These are phyloP conservation scores for Macaria liturata DNA, from an alignment of 2,888 invertebrate species.

Conservation along the genomic window DNA sequence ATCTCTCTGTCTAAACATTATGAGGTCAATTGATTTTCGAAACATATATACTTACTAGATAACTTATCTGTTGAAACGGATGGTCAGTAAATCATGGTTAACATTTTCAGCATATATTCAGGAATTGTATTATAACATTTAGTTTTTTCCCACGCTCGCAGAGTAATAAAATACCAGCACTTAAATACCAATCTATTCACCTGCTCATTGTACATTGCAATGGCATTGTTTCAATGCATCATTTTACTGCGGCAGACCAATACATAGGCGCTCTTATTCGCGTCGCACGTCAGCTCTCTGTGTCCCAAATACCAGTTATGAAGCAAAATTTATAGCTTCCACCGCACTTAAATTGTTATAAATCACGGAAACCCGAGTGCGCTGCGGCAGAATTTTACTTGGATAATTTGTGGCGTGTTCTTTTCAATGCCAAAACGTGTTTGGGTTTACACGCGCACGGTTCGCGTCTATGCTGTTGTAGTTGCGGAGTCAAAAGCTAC, in stretches of 20 bases:
- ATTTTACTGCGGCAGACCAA: slow-evolving; percentile 38
- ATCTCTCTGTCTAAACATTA: slow-evolving; percentile 9
- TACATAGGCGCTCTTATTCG: neutral
- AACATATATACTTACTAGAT: neutral
- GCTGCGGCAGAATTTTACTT: slow-evolving; percentile 35
- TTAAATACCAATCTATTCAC: no score
- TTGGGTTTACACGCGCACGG: slow-evolving; percentile 25
- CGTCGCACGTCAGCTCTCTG: slow-evolving; percentile 32
- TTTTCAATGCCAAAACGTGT: slow-evolving; percentile 31
- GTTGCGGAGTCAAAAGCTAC: slow-evolving; percentile 19
- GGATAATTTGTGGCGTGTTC: slow-evolving; percentile 38
- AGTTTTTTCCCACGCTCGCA: no score
- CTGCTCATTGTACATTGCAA: neutral
- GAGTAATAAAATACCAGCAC: no score
- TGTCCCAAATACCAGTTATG: slow-evolving; percentile 53
- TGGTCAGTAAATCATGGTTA: no score
- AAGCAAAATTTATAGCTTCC: slow-evolving; percentile 45
- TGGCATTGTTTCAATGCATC: slow-evolving; percentile 23
- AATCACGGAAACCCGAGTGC: slow-evolving; percentile 37
- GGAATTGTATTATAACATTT: no score
- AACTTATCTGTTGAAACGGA: no score
- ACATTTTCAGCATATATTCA: no score
- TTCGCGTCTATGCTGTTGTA: slow-evolving; percentile 22
- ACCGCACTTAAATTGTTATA: slow-evolving; percentile 41
- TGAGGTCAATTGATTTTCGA: neutral